These are phyloP conservation scores for Tetragonula carbonaria DNA, from an alignment of 2,888 invertebrate genomes.

Conservation along the genomic window DNA sequence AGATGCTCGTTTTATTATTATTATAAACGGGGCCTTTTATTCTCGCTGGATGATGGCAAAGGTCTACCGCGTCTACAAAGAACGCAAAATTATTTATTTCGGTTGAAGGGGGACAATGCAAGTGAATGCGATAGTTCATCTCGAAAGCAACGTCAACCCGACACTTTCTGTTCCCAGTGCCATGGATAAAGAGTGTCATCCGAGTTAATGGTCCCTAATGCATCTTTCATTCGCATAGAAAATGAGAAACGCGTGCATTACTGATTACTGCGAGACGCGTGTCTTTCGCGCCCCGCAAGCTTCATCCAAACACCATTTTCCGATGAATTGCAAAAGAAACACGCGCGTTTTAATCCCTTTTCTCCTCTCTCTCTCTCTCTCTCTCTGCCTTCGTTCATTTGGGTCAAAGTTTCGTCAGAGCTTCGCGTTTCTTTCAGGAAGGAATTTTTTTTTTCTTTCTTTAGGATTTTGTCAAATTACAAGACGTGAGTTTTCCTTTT, in stretches of 20 bases:
- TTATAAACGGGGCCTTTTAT: not conserved
- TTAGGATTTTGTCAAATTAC: too few relatives aligned
- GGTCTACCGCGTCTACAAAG: not conserved
- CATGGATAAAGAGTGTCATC: constrained; percentile 54
- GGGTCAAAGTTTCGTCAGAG: not conserved
- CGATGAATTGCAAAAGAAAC: constrained; percentile 4
- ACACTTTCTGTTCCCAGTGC: constrained; percentile 26
- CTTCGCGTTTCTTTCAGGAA: not conserved
- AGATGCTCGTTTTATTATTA: not conserved
- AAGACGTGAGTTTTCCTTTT: too few relatives aligned
- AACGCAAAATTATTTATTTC: constrained; percentile 41
- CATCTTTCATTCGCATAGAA: constrained; percentile 41
- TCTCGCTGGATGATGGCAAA: not conserved
- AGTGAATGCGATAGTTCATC: constrained; percentile 33
- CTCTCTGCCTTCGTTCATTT: not conserved
- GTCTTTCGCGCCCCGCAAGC: constrained; percentile 1
- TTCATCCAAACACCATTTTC: constrained; percentile 1
- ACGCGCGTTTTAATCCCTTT: not conserved
- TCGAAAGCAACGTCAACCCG: constrained; percentile 14
- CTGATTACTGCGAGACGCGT: constrained; percentile 46
- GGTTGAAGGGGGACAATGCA: constrained; percentile 5
- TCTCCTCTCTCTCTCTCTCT: not conserved
- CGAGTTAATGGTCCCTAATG: constrained; percentile 52
- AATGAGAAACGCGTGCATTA: constrained; percentile 49
- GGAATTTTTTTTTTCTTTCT: not conserved